Evolutionary conservation across 2,113 vertebrate genomes (phyloP).

Genomic region (Lasiurus cinereus): DNA sequence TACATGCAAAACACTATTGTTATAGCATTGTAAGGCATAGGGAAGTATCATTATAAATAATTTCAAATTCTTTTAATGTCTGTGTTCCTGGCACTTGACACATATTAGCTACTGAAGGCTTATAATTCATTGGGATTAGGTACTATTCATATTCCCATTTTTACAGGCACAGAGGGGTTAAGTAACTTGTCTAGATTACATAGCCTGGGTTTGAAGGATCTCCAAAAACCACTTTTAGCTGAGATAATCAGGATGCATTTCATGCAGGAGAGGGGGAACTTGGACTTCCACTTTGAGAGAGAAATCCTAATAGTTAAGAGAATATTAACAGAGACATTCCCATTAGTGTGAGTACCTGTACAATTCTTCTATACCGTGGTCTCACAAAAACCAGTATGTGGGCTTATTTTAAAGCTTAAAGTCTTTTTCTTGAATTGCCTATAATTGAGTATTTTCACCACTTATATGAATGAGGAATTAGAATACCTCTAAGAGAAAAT

Average conservation of each 20-base stretch:
- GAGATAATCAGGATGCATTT: not conserved
- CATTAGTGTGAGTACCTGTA: not conserved
- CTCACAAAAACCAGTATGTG: not conserved
- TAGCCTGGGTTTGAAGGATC: not conserved
- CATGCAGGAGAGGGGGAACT: not conserved
- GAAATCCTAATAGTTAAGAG: not conserved
- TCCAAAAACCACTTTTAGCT: slow-evolving; percentile 35
- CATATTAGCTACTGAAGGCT: slow-evolving; percentile 2
- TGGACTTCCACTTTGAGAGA: not conserved
- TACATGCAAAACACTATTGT: slow-evolving; percentile 11
- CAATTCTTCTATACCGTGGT: not conserved
- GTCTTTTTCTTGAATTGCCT: slow-evolving; percentile 16
- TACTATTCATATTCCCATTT: not conserved
- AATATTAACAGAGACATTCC: not conserved
- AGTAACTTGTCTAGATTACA: not conserved
- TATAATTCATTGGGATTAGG: not conserved
- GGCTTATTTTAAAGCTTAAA: slow-evolving; percentile 7
- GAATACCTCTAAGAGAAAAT: slow-evolving; percentile 51
- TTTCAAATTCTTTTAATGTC: not conserved
- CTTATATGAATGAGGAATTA: slow-evolving; percentile 2
- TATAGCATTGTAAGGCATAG: not conserved
- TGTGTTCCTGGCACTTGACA: not conserved
- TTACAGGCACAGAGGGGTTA: not conserved
- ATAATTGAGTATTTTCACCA: not conserved
- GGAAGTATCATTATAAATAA: slow-evolving; percentile 46